Conservation (phyloP, 2,797 vertebrate genomes). For the Fundulus diaphanus region DNA sequence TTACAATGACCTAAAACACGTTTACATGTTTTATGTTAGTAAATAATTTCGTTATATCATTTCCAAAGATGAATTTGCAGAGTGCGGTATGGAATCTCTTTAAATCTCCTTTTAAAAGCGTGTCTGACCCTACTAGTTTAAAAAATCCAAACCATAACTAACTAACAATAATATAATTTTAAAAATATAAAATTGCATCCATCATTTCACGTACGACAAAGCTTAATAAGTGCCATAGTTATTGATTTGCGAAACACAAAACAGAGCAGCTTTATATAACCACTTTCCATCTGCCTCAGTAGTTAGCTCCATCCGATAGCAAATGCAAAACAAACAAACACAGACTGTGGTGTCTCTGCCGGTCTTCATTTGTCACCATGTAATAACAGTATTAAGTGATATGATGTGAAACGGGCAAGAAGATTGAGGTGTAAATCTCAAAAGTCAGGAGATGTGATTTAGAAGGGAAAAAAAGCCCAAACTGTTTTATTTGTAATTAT, state of each 20-base stretch:
- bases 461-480: too few species aligned
- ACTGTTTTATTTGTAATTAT: constrained; percentile 2
- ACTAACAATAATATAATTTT: not conserved
- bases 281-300: constrained; percentile 77
- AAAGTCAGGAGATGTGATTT: constrained; percentile 9
- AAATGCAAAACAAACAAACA: constrained; percentile 71
- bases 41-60: not conserved
- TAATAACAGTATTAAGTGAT: constrained; percentile 34
- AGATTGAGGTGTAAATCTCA: not conserved
- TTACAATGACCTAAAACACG: not conserved
- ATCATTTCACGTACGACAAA: not conserved
- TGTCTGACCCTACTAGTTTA: not conserved
- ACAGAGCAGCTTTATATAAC: constrained; percentile 78
- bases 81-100: not conserved
- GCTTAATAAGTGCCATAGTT: constrained; percentile 48
- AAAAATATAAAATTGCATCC: not conserved
- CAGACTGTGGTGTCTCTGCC: constrained; percentile 39
- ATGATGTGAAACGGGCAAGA: constrained; percentile 10
- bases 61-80: not conserved
- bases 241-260: constrained; percentile 73
- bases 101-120: not conserved
- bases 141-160: not conserved
- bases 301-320: constrained; percentile 65
- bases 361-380: constrained; percentile 42
- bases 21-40: not conserved